Base-by-base conservation (phyloP, 2,113 vertebrate species). In the Turdus rufiventris region DNA sequence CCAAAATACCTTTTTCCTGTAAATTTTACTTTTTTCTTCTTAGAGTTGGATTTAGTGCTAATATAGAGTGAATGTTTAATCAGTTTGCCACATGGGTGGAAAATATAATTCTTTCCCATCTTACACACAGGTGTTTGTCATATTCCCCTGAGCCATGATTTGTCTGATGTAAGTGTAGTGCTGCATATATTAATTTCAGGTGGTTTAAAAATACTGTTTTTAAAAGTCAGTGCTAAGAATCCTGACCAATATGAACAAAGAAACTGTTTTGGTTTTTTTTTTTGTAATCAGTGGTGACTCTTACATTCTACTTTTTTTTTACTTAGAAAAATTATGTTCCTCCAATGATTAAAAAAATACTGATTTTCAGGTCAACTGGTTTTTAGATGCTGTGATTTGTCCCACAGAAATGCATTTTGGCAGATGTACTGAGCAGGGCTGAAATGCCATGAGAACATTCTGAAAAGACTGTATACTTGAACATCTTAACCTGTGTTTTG, bases 41-140 rank as follows among this genome's bases (percentile, higher is more conserved):
- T 75, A 24, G 36, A 47, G 10, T 21, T 73, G 21, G 25, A 47
- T 15, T 79, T 87, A 68, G 16, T 79, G 13, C 68, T 63, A 87
- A 75, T 85, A 45, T 54, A 74, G 36, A 62, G 66, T 60, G 53
- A 93, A 81, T 65, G 56, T 92, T 94, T 92, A 53, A 93, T 74
- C 74, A 57, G 61, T 71, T 85, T 92, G 62, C 58, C 66, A 79
- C 68, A 48, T 56, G 71, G 26, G 24, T 88, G 82, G 88, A 94
- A 95, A 95, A 95, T 43, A 76, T 50, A 3, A 68, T 91, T 89
- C 34, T 94, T 94, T 94, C 62, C 89, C 71, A 80, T 85, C 21
- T 88, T 90, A 67, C 42, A 88, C 63, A 66, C 66, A 88, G 71
- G 91, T 95, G 78, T 91, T 93, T 82, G 81, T 79, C 63, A 89